Evolutionary conservation across 2,888 invertebrate species (phyloP), one percentile per base, ranked within the genome.

Genomic region (Meghimatium bilineatum): DNA sequence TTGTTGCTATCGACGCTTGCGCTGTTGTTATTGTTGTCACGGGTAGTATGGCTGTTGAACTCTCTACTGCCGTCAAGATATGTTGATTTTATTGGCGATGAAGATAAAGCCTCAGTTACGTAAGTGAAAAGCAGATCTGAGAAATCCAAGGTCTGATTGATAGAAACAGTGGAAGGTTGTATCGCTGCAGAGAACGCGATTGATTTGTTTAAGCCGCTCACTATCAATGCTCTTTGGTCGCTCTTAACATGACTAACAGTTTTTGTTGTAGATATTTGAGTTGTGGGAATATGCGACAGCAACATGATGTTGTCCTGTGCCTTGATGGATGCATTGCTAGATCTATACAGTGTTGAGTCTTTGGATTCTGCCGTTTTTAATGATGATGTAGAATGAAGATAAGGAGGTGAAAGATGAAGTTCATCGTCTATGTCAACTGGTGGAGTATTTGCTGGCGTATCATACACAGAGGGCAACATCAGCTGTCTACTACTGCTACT

Each of bases 371-470:
- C n/a, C 3, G 72, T 38, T 10, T 6, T 32, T n/a, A 36, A 32
- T 29, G 69, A 17, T 32, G 80, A 38, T 49, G 56, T 52, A 5
- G 71, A 34, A 3, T 29, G 32, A n/a, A 12, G 44, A 5, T 79
- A 71, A 23, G 69, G 26, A 71, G 81, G 82, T n/a, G 77, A 82
- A 36, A 75, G 82, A 44, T 34, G 77, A 32, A 69, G 49, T 49
- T 83, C 69, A 20, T 78, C 72, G 1, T 76, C 76, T 2, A 5
- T 12, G 56, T 77, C 82, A 8, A 75, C 56, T 1, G 83, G 78
- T 20, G 83, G 83, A 8, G 83, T 78, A n/a, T 78, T 83, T 23
- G 78, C 83, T n/a, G 83, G 83, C 0, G 83, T 83, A 72, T 78
- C 78, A 56, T 78, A 83, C 17, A 83, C 83, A 14, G 83, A 83